Base-by-base conservation (phyloP, 1,140 invertebrate genomes). In the Diabrotica undecimpunctata region DNA sequence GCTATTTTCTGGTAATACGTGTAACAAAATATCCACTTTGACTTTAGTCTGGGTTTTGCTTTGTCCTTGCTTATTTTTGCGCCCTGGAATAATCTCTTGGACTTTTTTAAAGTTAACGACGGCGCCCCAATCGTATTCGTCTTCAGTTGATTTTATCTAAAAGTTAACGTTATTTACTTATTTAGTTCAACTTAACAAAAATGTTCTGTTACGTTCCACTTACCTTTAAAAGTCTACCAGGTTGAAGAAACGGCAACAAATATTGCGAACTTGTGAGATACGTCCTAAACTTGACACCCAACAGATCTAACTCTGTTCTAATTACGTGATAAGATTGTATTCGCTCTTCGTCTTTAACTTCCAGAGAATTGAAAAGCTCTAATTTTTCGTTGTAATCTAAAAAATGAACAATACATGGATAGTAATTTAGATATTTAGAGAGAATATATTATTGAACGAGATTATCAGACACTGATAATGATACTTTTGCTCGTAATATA, bases 101-200 rank as follows among this genome's bases (percentile, higher is more conserved):
- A 88, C 82, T 71, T 94, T 94, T 72, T 93, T 91, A 74, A 95
- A 97, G 79, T 96, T 97, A 0, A 99, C 86, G 53, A 99, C 87
- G 35, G 96, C 92, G 41, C 95, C 95, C 96, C 97, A 99, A 70
- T 96, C 96, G 80, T 96, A 99, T 77, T 95, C 90, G 64, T 92
- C 82, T 0, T 89, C 86, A 57, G 90, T 89, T 72, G 90, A 91
- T 82, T 94, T 93, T 3, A 97, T 86, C 90, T 95, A 41, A 72
- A 77, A 68, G 56, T 68, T 53, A 46, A 25, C 25, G 4, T 25
- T 25, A 25, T 25, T 25, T 25, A 25, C 4, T 25, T 25, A 36
- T 63, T 63, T 51, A 41, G 14, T 67, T n/a, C n/a, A n/a, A n/a
- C n/a, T n/a, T n/a, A n/a, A 50, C 62, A 64, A 68, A 57, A 38